Base-by-base conservation (phyloP, 2,888 invertebrate species). In the Minunthozetes semirufus region DNA sequence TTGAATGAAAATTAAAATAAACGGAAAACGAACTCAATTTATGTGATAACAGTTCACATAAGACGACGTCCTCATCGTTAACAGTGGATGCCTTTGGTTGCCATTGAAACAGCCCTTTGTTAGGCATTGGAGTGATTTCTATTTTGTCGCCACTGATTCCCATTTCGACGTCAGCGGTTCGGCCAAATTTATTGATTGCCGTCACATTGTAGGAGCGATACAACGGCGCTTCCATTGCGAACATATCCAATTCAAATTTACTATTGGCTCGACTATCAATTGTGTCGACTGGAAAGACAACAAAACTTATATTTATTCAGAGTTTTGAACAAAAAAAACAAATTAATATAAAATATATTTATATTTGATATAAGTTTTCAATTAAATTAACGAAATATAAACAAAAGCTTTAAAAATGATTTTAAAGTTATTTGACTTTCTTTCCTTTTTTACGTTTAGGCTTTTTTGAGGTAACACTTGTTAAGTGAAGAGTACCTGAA, bases 131-230 rank as follows among this genome's bases (percentile, higher is more conserved):
- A 82, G 93, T 93, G 73, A 95, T 92, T 85, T 95, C 95, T 76
- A 95, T 89, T 82, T 92, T 91, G 80, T 94, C 94, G 8, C 93
- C 89, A 17, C 93, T 93, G 78, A 95, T 89, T 68, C 93, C 86
- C 61, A 95, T 85, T 80, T 91, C 91, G 4, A 94, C 91, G 79
- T 91, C 90, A 22, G 89, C 89, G 83, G 90, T 93, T 27, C 91
- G 87, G 79, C 91, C 85, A 76, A 93, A 88, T 85, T 90, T 92
- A 80, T 90, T 90, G 46, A 92, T 85, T 79, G 94, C 87, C 79
- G 88, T 87, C 1, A 94, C 90, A 80, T 88, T 88, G 83, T 88
- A 92, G 0, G 90, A 89, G 81, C 92, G 90, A 84, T 93, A 94
- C 78, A 93, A 86, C 0, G 93, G 92, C 15, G 94, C 93, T 80